phyloP scores from a whole-genome alignment of 2,797 vertebrate species.

The Girardinus metallicus region DNA sequence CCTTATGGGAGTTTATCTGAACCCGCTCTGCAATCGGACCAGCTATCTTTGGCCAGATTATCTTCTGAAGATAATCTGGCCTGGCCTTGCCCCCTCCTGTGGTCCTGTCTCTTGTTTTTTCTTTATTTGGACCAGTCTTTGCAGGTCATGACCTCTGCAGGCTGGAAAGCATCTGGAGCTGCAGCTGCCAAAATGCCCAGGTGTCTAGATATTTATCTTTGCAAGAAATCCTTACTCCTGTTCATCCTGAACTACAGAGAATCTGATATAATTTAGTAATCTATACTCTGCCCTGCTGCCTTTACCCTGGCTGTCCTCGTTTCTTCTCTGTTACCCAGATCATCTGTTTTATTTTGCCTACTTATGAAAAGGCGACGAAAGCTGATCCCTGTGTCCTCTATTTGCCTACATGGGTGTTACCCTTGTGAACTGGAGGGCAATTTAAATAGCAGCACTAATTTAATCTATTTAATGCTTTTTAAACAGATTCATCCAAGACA shows the following conservation, averaged over 20 bases:
- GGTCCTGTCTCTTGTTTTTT: background rate
- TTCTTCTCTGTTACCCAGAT: slow-evolving; percentile 3
- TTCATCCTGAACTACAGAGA: background rate
- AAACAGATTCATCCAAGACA: too few species aligned
- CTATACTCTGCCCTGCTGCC: background rate
- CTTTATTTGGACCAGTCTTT: background rate
- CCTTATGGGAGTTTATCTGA: background rate
- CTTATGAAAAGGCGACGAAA: slow-evolving; percentile 32
- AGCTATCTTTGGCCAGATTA: background rate
- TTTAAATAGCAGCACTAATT: background rate
- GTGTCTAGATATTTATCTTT: background rate
- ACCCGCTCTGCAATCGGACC: background rate
- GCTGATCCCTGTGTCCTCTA: slow-evolving; percentile 24
- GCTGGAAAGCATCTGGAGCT: background rate
- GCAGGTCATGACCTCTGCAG: background rate
- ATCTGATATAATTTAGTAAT: background rate
- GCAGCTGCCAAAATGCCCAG: background rate
- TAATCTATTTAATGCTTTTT: background rate
- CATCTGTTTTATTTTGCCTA: slow-evolving; percentile 12
- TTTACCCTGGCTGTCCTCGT: slow-evolving; percentile 1
- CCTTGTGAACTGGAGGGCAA: background rate
- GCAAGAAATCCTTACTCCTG: background rate
- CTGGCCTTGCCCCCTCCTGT: background rate
- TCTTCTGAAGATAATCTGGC: too few species aligned
- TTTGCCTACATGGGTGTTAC: background rate